phyloP scores from a whole-genome alignment of 2,888 invertebrate genomes.

The Cremastinae sp. region DNA sequence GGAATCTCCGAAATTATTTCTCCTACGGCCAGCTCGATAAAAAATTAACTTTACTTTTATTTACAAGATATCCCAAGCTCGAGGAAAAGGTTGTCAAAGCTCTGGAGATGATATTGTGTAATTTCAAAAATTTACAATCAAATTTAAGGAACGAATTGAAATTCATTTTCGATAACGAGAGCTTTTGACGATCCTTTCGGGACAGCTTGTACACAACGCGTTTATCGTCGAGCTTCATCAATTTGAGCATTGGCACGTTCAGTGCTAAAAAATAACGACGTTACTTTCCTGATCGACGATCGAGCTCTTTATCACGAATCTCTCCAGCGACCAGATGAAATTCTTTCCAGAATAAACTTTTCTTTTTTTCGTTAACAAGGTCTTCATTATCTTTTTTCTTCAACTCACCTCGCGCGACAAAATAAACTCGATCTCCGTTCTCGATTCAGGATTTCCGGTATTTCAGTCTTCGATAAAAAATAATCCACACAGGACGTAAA shows the following conservation, averaged over 20 bases:
- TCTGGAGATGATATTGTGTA: not conserved
- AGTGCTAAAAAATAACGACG: conserved; percentile 60
- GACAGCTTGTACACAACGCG: conserved; percentile 7
- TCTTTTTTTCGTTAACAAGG: not conserved
- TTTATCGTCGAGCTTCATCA: conserved; percentile 45
- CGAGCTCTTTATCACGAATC: conserved; percentile 27
- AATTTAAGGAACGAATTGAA: not conserved
- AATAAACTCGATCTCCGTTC: no score
- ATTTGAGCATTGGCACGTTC: conserved; percentile 63
- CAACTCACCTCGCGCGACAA: not conserved
- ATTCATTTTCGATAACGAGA: conserved; percentile 16
- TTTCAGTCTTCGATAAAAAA: conserved; percentile 28
- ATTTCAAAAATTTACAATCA: not conserved
- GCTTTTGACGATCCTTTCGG: conserved; percentile 7
- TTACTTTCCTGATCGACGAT: conserved; percentile 55
- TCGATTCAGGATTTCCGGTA: not conserved
- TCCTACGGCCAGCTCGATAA: not conserved
- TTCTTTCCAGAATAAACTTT: not conserved
- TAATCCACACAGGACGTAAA: conserved; percentile 55
- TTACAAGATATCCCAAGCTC: no score
- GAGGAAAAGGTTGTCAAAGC: not conserved
- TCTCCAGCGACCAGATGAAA: conserved; percentile 33
- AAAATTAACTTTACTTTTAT: not conserved
- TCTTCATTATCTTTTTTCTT: conserved; percentile 11
- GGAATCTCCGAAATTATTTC: not conserved